Evolutionary conservation across 2,888 invertebrate genomes (phyloP).

Genomic region (Melinopterus prodromus): DNA sequence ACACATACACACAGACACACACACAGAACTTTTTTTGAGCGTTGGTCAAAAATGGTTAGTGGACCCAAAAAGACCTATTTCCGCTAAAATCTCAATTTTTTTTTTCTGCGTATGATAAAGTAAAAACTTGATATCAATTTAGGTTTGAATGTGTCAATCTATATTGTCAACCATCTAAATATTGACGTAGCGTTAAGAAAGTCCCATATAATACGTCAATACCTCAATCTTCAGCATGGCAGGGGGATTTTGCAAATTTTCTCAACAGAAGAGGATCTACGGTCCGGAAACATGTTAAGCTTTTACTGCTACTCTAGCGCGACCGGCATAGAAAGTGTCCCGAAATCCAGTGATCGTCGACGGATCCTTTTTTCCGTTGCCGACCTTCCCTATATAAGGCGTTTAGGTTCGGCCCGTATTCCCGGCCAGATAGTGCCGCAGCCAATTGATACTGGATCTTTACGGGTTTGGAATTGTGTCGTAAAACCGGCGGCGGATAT

Average conservation of each 20-base stretch:
- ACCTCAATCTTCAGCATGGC: not conserved
- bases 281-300: not conserved
- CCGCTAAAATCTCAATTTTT: too few relatives aligned
- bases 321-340: slow-evolving; percentile 4
- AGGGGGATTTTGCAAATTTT: not conserved
- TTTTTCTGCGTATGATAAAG: too few relatives aligned
- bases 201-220: not conserved
- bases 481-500: slow-evolving; percentile 11
- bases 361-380: not conserved
- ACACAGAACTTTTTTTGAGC: too few relatives aligned
- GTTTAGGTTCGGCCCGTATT: not conserved
- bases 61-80: too few relatives aligned
- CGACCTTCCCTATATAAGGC: not conserved
- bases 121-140: too few relatives aligned
- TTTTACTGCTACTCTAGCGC: not conserved
- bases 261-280: not conserved
- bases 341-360: not conserved
- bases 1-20: too few relatives aligned
- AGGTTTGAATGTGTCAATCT: too few relatives aligned
- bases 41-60: too few relatives aligned
- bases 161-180: too few relatives aligned
- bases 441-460: slow-evolving; percentile 24
- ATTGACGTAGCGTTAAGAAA: not conserved
- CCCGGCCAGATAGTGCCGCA: not conserved
- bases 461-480: slow-evolving; percentile 20